These are phyloP conservation scores for Rhagonycha lutea DNA, from an alignment of 2,888 invertebrate species.

Conservation along the genomic window DNA sequence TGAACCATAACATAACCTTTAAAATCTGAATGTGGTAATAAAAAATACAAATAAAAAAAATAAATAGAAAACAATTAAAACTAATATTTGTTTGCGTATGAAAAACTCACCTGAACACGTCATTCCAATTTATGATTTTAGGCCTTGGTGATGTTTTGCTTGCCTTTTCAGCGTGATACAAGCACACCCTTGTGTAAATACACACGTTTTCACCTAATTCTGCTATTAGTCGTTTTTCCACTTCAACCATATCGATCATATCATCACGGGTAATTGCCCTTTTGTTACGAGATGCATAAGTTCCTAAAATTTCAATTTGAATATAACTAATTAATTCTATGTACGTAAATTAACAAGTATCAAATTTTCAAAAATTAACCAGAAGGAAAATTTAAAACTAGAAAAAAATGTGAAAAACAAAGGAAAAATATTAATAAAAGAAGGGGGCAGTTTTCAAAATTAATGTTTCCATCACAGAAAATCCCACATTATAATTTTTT, in stretches of 20 bases:
- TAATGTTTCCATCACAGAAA: no score
- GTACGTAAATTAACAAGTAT: no score
- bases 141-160: constrained; percentile 49
- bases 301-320: constrained; percentile 61
- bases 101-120: constrained; percentile 72
- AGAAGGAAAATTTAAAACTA: no score
- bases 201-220: constrained; percentile 81
- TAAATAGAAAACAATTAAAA: not conserved
- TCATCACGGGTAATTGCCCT: constrained; percentile 58
- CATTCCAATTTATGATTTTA: constrained; percentile 68
- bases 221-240: constrained; percentile 77
- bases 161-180: constrained; percentile 67
- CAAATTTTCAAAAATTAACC: no score
- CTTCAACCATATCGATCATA: constrained; percentile 68
- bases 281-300: constrained; percentile 69
- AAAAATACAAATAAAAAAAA: no score
- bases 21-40: not conserved
- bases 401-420: no score
- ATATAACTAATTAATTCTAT: not conserved
- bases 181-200: constrained; percentile 78
- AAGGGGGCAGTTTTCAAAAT: no score
- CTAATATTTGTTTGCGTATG: not conserved
- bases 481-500: no score
- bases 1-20: not conserved
- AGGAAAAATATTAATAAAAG: no score